Conservation (phyloP, 2,888 invertebrate genomes). For the Elgonia sp. region DNA sequence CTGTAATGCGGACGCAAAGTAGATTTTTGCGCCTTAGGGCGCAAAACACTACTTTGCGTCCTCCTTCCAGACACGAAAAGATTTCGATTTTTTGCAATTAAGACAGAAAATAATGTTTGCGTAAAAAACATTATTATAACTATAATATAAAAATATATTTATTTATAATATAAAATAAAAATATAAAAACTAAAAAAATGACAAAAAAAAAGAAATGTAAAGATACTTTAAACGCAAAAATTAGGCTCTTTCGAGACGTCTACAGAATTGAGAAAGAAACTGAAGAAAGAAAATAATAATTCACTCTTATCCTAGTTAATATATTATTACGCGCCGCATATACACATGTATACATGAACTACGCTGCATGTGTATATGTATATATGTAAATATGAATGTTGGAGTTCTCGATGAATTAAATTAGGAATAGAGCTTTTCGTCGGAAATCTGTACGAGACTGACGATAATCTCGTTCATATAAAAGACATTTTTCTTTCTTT, state of each 20-base stretch:
- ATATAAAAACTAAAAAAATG: slow-evolving; percentile 61
- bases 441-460: slow-evolving; percentile 54
- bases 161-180: too few species aligned
- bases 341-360: slow-evolving; percentile 70
- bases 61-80: too few species aligned
- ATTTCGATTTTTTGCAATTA: too few species aligned
- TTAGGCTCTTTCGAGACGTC: slow-evolving; percentile 58
- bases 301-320: slow-evolving; percentile 74
- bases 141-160: too few species aligned
- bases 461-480: slow-evolving; percentile 60
- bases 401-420: slow-evolving; percentile 86
- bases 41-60: too few species aligned
- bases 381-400: slow-evolving; percentile 81
- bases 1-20: too few species aligned
- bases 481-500: slow-evolving; percentile 41
- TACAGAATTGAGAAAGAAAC: slow-evolving; percentile 58
- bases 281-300: slow-evolving; percentile 73
- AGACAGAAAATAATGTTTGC: too few species aligned
- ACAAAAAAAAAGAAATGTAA: slow-evolving; percentile 64
- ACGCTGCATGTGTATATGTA: slow-evolving; percentile 69
- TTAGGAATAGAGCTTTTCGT: slow-evolving; percentile 78
- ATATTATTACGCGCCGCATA: slow-evolving; percentile 65
- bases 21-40: too few species aligned
- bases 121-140: too few species aligned
- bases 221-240: slow-evolving; percentile 48